Evolutionary conservation across 23 tunicate genomes (phyloP).

Genomic region (Corella eumyota): DNA sequence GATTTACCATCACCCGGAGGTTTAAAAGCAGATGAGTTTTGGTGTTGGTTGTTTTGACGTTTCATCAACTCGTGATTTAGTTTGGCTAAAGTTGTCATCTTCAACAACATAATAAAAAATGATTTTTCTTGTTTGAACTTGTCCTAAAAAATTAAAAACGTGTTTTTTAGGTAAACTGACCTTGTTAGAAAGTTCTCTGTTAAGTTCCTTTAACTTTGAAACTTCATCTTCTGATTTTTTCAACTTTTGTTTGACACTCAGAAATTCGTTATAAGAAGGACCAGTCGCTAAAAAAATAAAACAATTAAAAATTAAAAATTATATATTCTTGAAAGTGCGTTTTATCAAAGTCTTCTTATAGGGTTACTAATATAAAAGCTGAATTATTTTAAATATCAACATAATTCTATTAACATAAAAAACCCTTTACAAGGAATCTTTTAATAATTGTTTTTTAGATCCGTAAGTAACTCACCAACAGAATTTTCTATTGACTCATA

Average conservation of each 20-base stretch:
- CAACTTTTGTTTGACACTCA: slow-evolving; percentile 29
- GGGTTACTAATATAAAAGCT: too few species aligned
- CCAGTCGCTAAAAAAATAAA: slow-evolving; percentile 2
- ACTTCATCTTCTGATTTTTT: slow-evolving; percentile 28
- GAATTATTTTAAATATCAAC: too few species aligned
- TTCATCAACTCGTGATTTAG: slow-evolving; percentile 52
- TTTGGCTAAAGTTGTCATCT: slow-evolving; percentile 66
- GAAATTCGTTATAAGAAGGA: slow-evolving; percentile 27
- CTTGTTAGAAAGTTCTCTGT: slow-evolving; percentile 49
- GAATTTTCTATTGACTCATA: slow-evolving; percentile 46
- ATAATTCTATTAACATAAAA: too few species aligned
- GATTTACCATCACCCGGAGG: slow-evolving; percentile 7
- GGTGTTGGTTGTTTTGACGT: slow-evolving; percentile 4
- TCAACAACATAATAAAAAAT: too few species aligned
- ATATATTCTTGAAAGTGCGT: too few species aligned
- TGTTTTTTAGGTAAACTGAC: too few species aligned
- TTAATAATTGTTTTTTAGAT: too few species aligned
- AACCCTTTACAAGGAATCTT: too few species aligned
- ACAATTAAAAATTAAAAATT: not conserved
- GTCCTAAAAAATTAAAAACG: too few species aligned
- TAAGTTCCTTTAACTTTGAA: slow-evolving; percentile 34
- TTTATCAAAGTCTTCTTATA: too few species aligned
- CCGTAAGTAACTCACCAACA: slow-evolving; percentile 16
- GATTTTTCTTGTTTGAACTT: too few species aligned
- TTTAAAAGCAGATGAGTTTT: slow-evolving; percentile 36